phyloP scores from a whole-genome alignment of 2,888 invertebrate genomes.

The Sepioteuthis lessoniana region DNA sequence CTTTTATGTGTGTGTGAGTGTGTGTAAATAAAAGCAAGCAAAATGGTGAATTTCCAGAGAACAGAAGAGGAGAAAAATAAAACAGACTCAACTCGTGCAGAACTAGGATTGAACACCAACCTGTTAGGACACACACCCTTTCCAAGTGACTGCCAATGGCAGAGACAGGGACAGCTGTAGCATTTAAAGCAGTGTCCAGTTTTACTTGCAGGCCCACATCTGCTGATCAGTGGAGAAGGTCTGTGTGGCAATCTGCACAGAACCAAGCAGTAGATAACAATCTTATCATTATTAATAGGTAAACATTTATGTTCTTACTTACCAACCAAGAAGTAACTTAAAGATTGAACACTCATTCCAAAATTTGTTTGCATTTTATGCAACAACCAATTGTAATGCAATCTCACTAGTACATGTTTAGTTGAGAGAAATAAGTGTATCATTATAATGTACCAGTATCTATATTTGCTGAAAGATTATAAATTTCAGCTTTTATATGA shows the following conservation, averaged over 20 bases:
- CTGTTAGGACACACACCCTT: constrained; percentile 33
- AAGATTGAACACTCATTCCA: background rate
- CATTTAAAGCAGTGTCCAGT: constrained; percentile 5
- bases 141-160: constrained; percentile 3
- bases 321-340: background rate
- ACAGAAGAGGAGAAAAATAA: background rate
- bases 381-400: too few relatives aligned
- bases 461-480: too few relatives aligned
- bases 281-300: background rate
- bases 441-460: too few relatives aligned
- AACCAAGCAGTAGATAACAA: background rate
- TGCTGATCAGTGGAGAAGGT: background rate
- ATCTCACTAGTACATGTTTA: too few relatives aligned
- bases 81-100: background rate
- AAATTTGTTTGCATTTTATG: too few relatives aligned
- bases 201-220: constrained; percentile 33
- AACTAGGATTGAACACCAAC: background rate
- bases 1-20: background rate
- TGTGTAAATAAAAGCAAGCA: background rate
- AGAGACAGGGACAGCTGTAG: background rate
- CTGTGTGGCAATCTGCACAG: constrained; percentile 4
- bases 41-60: constrained; percentile 3
- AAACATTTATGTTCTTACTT: constrained; percentile 18
- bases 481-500: too few relatives aligned
- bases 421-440: too few relatives aligned